Evolutionary conservation across 2,113 vertebrate genomes (phyloP), one percentile per base, ranked within the genome.

Genomic region (Spea bombifrons): DNA sequence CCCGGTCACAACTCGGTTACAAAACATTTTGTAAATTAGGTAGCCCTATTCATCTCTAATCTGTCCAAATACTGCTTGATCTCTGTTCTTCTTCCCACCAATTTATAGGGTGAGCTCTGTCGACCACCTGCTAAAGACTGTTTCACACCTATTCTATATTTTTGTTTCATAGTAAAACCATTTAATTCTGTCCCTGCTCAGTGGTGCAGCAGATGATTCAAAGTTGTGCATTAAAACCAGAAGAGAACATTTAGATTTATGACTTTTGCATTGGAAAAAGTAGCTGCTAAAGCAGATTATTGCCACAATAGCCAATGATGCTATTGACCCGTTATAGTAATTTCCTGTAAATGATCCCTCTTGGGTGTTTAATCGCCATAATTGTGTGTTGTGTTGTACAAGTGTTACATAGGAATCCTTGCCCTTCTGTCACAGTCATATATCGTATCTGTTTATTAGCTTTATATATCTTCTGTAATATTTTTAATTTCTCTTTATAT

Each of bases 121-220:
- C 30, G 30, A 30, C 30, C 2, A 1, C 30, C 30, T 30, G 30
- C 30, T 30, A 52, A 52, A 10, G 6, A 52, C 50, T 10, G 1
- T 52, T 6, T 52, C 6, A 52, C 9, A 52, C 50, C 9, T 61
- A 61, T 15, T 61, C 13, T 61, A 5, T 15, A 7, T 90, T 86
- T 88, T 85, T 88, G 87, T 86, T 91, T 91, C 85, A 83, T 85
- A 86, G 88, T 87, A 88, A 87, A 90, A 91, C 78, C 84, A 85
- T 84, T 88, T 89, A 7, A 88, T 92, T 94, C 88, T 91, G 87
- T 89, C 76, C 83, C 17, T 82, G 86, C 84, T 84, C 86, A 90
- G 84, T 85, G 86, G 88, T 87, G 85, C 65, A 83, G 75, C 87
- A 85, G 87, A 91, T 90, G 90, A 91, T 86, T 84, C 81, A 66